phyloP scores from a whole-genome alignment of 1,140 invertebrate species.

The Hypsibius dujardini region DNA sequence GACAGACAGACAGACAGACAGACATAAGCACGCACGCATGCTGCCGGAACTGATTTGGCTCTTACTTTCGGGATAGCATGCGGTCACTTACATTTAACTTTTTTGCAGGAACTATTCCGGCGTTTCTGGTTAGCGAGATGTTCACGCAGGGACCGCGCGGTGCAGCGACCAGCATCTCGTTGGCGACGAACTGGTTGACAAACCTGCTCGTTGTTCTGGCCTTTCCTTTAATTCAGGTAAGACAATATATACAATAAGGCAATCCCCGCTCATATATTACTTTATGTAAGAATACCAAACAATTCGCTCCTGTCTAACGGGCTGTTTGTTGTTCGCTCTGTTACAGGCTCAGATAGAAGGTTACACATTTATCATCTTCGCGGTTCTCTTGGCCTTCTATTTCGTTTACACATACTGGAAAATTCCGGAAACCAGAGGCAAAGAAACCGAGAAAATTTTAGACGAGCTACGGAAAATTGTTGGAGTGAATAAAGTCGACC shows the following conservation, averaged over 20 bases:
- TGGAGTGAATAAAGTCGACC: no score
- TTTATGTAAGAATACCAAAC: background rate
- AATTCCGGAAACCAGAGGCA: conserved; percentile 42
- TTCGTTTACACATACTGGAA: conserved; percentile 37
- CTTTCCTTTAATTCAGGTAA: conserved; percentile 10
- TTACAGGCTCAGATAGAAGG: conserved; percentile 49
- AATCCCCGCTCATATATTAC: background rate
- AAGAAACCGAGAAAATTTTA: conserved; percentile 35
- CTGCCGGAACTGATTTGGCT: no score
- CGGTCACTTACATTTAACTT: background rate
- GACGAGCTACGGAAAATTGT: background rate
- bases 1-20: no score
- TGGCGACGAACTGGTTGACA: conserved; percentile 7
- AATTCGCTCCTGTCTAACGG: background rate
- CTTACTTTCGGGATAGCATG: no score
- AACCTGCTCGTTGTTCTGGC: background rate
- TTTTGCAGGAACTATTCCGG: conserved; percentile 16
- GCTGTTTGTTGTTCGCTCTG: conserved; percentile 17
- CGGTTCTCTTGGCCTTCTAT: conserved; percentile 34
- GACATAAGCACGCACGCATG: no score
- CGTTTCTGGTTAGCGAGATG: conserved; percentile 15
- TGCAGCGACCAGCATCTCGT: background rate
- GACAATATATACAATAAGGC: background rate
- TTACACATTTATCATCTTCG: conserved; percentile 39
- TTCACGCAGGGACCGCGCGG: background rate